Evolutionary conservation across 1,140 invertebrate species (phyloP).

Genomic region (Physella acuta): DNA sequence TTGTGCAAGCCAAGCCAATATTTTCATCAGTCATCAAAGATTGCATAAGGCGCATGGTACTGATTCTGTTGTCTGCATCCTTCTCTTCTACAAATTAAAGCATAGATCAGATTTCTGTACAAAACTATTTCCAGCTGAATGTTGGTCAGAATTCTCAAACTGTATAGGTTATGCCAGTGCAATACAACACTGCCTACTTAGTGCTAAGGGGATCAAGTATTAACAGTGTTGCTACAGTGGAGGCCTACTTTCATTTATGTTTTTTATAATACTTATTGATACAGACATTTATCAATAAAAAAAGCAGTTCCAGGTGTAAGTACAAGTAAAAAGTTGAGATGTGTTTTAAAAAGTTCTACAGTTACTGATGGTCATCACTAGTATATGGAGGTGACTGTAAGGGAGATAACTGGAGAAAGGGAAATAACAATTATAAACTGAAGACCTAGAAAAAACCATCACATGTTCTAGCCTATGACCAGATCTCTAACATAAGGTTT

Average conservation of each 20-base stretch:
- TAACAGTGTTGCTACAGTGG: neutral
- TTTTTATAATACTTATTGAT: neutral
- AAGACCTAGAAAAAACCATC: no score
- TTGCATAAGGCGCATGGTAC: neutral
- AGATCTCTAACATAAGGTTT: no score
- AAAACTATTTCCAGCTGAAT: neutral
- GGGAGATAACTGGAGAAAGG: no score
- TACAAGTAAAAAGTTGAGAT: no score
- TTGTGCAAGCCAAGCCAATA: no score
- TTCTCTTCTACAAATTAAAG: neutral
- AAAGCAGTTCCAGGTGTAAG: no score
- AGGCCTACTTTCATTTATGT: neutral
- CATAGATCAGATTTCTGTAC: neutral
- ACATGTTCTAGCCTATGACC: no score
- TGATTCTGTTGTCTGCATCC: neutral
- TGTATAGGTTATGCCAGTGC: neutral
- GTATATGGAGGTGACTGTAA: no score
- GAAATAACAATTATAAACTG: no score
- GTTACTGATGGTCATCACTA: no score
- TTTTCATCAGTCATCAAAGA: constrained; percentile 4
- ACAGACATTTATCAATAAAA: no score
- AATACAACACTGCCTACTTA: neutral
- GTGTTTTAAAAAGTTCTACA: no score
- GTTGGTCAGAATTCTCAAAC: neutral
- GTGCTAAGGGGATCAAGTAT: neutral